Evolutionary conservation across 64 coral and sea anemone species (phyloP).

Genomic region (Dendronephthya gigantea): DNA sequence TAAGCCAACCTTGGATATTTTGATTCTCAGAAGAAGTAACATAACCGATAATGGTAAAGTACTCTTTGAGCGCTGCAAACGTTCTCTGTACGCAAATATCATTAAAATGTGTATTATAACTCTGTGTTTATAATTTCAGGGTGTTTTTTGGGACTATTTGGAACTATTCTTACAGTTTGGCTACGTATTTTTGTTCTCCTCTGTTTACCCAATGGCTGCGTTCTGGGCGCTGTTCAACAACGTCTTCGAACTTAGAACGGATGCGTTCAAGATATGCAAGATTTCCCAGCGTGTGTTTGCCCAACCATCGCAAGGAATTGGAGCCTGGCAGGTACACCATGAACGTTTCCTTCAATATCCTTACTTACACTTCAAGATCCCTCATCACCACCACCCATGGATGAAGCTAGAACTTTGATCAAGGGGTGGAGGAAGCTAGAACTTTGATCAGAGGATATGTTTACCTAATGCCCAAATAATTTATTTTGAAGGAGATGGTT

Average conservation of each 20-base stretch:
- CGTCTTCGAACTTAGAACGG: slow-evolving; percentile 61
- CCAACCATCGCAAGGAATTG: slow-evolving; percentile 41
- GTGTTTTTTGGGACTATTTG: slow-evolving; percentile 81
- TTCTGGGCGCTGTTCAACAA: slow-evolving; percentile 78
- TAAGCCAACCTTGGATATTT: slow-evolving; percentile 14
- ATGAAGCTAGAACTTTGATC: too few relatives aligned
- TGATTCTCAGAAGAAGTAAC: too few relatives aligned
- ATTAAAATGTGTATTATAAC: neutral
- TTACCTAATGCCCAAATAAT: too few relatives aligned
- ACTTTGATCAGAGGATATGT: too few relatives aligned
- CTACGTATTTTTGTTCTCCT: slow-evolving; percentile 88
- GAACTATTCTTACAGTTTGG: slow-evolving; percentile 99
- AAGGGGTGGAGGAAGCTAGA: too few relatives aligned
- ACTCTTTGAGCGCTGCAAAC: too few relatives aligned
- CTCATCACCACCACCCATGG: too few relatives aligned
- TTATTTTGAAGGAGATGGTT: too few relatives aligned
- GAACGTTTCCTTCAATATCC: neutral
- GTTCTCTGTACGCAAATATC: too few relatives aligned
- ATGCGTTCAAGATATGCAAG: slow-evolving; percentile 65
- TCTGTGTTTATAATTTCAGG: slow-evolving; percentile 39
- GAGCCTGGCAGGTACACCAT: slow-evolving; percentile 61
- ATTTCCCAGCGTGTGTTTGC: slow-evolving; percentile 58
- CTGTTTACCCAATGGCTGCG: slow-evolving; percentile 81
- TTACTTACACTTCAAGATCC: too few relatives aligned
- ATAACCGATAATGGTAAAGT: too few relatives aligned